phyloP scores from a whole-genome alignment of 2,113 vertebrate genomes.

The Zosterops borbonicus region DNA sequence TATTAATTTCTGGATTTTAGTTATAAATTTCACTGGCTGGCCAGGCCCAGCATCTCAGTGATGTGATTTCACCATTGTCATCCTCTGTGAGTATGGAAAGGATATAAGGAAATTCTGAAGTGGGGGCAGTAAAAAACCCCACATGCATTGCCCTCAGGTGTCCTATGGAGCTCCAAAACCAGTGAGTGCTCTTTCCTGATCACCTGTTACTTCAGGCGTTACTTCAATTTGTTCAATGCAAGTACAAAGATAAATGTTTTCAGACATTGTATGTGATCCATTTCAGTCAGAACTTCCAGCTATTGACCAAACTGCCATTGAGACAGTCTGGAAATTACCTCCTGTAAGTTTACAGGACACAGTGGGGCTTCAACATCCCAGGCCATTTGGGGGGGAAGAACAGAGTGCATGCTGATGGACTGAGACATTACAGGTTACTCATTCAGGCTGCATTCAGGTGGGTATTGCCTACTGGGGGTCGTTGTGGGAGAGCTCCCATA shows the following conservation, averaged over 20 bases:
- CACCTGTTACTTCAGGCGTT: no score
- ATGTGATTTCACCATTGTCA: background rate
- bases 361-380: accelerated
- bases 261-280: accelerated
- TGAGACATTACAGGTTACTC: background rate
- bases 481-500: background rate
- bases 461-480: background rate
- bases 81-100: accelerated
- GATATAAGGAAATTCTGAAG: background rate
- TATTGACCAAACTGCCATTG: background rate
- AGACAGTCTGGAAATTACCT: background rate
- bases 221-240: background rate
- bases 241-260: background rate
- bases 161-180: background rate
- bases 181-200: background rate
- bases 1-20: background rate
- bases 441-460: background rate
- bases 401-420: background rate
- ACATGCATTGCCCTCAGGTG: background rate
- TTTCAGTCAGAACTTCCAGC: background rate
- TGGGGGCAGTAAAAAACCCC: accelerated
- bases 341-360: background rate
- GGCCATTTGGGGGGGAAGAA: background rate
- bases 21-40: background rate
- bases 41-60: background rate